phyloP scores from a whole-genome alignment of 2,888 invertebrate genomes.

The Euphydryas editha region DNA sequence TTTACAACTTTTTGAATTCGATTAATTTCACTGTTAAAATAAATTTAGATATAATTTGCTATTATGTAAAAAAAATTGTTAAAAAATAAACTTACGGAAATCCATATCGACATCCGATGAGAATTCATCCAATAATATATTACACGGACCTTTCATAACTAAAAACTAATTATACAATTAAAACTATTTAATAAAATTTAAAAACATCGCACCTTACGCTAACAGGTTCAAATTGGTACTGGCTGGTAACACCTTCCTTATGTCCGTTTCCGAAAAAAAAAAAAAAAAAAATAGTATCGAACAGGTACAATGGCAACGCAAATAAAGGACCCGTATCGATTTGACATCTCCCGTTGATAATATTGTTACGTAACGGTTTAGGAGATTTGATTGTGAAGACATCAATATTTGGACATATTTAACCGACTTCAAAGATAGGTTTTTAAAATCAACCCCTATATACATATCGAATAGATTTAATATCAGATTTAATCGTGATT shows the following conservation, averaged over 20 bases:
- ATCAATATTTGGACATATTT: not conserved
- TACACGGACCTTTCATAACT: conserved; percentile 74
- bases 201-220: conserved; percentile 70
- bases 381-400: conserved; percentile 27
- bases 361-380: conserved; percentile 41
- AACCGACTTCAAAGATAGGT: not conserved
- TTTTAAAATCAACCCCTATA: not conserved
- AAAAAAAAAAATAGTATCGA: conserved; percentile 36
- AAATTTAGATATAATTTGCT: not conserved
- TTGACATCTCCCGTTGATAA: conserved; percentile 46
- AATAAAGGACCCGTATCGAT: conserved; percentile 59
- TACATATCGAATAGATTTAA: too few species aligned
- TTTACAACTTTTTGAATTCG: not conserved
- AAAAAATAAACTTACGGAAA: conserved; percentile 60
- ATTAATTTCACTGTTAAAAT: not conserved
- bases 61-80: not conserved
- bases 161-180: conserved; percentile 23
- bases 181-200: conserved; percentile 42
- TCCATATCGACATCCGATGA: conserved; percentile 58
- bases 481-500: too few species aligned
- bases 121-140: conserved; percentile 54
- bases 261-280: conserved; percentile 78
- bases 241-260: conserved; percentile 63
- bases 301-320: conserved; percentile 64
- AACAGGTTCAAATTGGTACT: conserved; percentile 73